A percentile compares a stretch with the other conserved stretches of the same genome.
Evolutionary conservation across 2,797 vertebrate species (phyloP).

Genomic region (Ctenosaura bakeri): DNA sequence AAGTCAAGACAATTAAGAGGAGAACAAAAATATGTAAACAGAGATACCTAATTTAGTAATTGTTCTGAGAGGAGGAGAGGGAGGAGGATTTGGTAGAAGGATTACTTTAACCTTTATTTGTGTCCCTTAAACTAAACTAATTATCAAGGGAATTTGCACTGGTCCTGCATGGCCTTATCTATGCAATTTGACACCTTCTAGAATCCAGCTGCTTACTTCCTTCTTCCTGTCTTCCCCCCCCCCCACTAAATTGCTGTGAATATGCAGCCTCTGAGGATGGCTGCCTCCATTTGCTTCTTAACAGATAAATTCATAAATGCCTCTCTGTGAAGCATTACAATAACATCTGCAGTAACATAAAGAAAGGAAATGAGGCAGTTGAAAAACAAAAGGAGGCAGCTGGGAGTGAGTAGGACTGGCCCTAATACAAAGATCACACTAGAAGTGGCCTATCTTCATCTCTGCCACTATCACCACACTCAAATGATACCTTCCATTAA

Average conservation of each 20-base stretch:
- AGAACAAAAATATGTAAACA: neutral
- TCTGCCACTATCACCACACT: neutral
- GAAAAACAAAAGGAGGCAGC: neutral
- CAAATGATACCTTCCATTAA: neutral
- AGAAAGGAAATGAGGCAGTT: neutral
- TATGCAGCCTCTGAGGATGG: neutral
- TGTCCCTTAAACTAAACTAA: constrained; percentile 44
- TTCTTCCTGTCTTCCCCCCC: constrained; percentile 21
- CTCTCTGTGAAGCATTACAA: neutral
- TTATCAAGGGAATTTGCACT: neutral
- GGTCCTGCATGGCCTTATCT: constrained; percentile 64
- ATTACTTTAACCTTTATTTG: constrained; percentile 56
- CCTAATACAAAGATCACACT: neutral
- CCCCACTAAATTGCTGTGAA: constrained; percentile 9
- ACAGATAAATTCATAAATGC: neutral
- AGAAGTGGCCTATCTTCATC: neutral
- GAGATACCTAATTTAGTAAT: neutral
- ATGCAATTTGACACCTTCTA: constrained; percentile 58
- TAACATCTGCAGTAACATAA: neutral
- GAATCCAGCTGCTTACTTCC: constrained; percentile 62
- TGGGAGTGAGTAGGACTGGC: neutral
- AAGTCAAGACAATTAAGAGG: neutral
- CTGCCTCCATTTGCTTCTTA: no score
- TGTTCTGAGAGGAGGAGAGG: neutral
- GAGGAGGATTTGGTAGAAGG: neutral